Conservation (phyloP, 2,888 invertebrate genomes). For the Apantesis nais region DNA sequence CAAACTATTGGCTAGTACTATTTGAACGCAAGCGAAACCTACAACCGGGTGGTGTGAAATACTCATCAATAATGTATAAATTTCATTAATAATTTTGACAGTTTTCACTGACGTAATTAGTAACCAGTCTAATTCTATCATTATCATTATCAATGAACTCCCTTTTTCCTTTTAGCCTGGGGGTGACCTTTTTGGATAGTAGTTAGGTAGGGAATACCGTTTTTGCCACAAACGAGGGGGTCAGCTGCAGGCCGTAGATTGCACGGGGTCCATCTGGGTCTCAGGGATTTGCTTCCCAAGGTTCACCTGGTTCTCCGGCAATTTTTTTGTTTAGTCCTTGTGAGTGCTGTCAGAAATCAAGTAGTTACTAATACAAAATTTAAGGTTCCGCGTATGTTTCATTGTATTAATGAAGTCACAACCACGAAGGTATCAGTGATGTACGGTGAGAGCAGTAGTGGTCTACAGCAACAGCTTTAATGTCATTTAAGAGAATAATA, state of each 20-base stretch:
- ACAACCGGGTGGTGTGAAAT: too few relatives aligned
- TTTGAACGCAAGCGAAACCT: too few relatives aligned
- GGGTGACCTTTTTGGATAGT: too few relatives aligned
- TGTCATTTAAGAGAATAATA: too few relatives aligned
- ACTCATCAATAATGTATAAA: neutral
- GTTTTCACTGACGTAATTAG: neutral
- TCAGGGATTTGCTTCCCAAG: too few relatives aligned
- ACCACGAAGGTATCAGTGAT: neutral
- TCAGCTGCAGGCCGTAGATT: too few relatives aligned
- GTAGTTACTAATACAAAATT: neutral
- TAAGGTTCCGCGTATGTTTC: neutral
- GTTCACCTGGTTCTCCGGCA: too few relatives aligned
- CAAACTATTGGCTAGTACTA: too few relatives aligned
- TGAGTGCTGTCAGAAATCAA: neutral
- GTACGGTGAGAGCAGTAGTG: too few relatives aligned
- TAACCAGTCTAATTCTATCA: neutral
- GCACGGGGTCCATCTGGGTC: too few relatives aligned
- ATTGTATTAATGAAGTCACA: neutral
- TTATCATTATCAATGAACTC: neutral
- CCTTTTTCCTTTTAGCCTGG: neutral
- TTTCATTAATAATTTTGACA: neutral
- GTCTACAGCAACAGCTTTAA: neutral
- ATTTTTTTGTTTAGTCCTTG: neutral
- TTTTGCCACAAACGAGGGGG: too few relatives aligned
- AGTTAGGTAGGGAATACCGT: too few relatives aligned